A percentile compares a stretch with the other conserved stretches of the same genome.
Evolutionary conservation across 2,113 vertebrate species (phyloP).

Genomic region (Paratilapia polleni): DNA sequence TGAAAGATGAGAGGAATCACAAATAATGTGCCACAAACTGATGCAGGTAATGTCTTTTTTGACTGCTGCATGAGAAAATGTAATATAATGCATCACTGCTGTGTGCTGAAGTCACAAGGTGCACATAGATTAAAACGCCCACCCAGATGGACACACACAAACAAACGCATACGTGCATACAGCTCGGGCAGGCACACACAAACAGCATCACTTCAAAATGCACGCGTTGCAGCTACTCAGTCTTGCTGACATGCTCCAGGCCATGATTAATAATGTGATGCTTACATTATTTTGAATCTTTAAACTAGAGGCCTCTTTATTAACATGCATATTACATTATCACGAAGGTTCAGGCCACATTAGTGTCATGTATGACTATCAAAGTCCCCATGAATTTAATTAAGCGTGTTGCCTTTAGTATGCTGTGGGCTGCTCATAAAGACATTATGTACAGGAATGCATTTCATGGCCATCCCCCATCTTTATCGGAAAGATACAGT

Average conservation of each 20-base stretch:
- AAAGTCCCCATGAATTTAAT: slow-evolving; percentile 46
- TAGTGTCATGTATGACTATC: slow-evolving; percentile 45
- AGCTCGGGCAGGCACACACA: neutral
- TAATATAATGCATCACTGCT: slow-evolving; percentile 29
- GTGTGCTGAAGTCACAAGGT: slow-evolving; percentile 3
- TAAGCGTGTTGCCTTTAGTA: slow-evolving; percentile 42
- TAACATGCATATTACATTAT: slow-evolving; percentile 66
- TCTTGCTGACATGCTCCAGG: slow-evolving; percentile 29
- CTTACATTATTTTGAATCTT: slow-evolving; percentile 65
- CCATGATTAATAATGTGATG: slow-evolving; percentile 59
- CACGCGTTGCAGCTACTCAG: slow-evolving; percentile 46
- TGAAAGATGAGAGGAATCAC: slow-evolving; percentile 45
- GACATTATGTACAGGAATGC: slow-evolving; percentile 2
- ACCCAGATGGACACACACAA: slow-evolving; percentile 30
- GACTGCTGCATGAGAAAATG: slow-evolving; percentile 32
- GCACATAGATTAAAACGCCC: slow-evolving; percentile 54
- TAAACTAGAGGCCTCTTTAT: slow-evolving; percentile 55
- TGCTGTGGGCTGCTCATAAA: slow-evolving; percentile 23
- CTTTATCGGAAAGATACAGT: neutral
- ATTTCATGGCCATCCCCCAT: slow-evolving; percentile 16
- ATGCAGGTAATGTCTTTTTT: slow-evolving; percentile 29
- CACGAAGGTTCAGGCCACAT: slow-evolving; percentile 42
- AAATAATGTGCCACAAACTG: slow-evolving; percentile 11
- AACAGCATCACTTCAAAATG: slow-evolving; percentile 30
- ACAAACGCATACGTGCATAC: neutral